These are phyloP conservation scores for Pelecanoides urinatrix DNA, from an alignment of 2,113 vertebrate species.

Conservation along the genomic window DNA sequence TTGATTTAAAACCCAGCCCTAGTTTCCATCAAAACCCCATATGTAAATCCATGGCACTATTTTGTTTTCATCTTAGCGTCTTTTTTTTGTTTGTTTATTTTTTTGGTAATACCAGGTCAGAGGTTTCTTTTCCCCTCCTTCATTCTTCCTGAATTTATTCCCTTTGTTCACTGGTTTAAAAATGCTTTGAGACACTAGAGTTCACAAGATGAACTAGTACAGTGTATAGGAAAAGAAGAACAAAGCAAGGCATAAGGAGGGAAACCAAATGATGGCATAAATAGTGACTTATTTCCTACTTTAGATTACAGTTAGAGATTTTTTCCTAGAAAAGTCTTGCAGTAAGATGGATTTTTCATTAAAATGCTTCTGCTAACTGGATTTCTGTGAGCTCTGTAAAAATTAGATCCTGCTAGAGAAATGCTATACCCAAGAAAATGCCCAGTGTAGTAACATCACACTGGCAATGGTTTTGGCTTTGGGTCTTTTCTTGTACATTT, in stretches of 20 bases:
- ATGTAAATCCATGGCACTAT: conserved; percentile 84
- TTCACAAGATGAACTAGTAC: background rate
- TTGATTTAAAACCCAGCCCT: conserved; percentile 82
- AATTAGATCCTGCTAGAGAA: background rate
- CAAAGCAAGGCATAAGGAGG: background rate
- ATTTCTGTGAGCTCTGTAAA: background rate
- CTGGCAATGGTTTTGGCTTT: background rate
- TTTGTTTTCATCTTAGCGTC: conserved; percentile 85
- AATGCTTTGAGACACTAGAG: background rate
- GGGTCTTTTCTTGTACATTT: background rate
- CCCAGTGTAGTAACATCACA: background rate
- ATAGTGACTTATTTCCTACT: background rate
- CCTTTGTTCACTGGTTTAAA: conserved; percentile 54
- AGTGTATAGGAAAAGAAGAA: background rate
- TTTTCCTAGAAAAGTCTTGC: conserved; percentile 6
- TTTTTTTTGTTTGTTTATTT: conserved; percentile 57
- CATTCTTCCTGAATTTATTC: conserved; percentile 72
- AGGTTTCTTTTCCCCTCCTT: conserved; percentile 65
- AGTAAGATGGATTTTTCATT: background rate
- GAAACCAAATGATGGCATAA: background rate
- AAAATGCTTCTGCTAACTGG: background rate
- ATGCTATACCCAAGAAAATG: background rate
- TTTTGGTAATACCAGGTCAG: conserved; percentile 74
- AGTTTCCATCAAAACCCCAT: conserved; percentile 82
- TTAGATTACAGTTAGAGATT: background rate